These are phyloP conservation scores for Drosophila lowei DNA, from an alignment of 1,140 invertebrate species.

Conservation along the genomic window DNA sequence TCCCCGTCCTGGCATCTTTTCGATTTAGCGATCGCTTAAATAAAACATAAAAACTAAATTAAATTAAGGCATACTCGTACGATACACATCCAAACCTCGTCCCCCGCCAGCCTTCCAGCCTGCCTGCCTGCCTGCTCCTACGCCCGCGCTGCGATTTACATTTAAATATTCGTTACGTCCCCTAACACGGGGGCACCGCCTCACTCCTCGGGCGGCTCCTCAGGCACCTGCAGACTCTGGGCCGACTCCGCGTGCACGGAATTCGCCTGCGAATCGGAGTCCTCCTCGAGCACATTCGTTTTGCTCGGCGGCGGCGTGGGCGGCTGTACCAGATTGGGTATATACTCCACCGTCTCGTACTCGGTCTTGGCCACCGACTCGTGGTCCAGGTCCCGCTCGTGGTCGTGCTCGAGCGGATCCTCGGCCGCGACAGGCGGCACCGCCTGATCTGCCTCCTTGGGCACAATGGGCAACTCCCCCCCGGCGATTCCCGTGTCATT, in stretches of 20 bases:
- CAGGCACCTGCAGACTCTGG: slow-evolving; percentile 77
- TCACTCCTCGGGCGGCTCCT: slow-evolving; percentile 80
- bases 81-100: slow-evolving; percentile 52
- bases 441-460: slow-evolving; percentile 3
- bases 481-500: slow-evolving; percentile 32
- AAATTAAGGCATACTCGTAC: slow-evolving; percentile 64
- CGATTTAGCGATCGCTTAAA: slow-evolving; percentile 63
- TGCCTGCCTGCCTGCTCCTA: slow-evolving; percentile 11
- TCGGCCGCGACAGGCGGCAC: slow-evolving; percentile 1
- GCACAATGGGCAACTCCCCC: background rate
- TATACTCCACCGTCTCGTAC: slow-evolving; percentile 77
- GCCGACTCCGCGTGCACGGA: slow-evolving; percentile 80
- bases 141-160: slow-evolving; percentile 37
- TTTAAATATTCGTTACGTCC: slow-evolving; percentile 52
- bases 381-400: slow-evolving; percentile 47
- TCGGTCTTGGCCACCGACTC: slow-evolving; percentile 73
- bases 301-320: slow-evolving; percentile 52
- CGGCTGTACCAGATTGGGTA: slow-evolving; percentile 65
- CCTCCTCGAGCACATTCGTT: slow-evolving; percentile 71
- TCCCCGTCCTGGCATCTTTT: slow-evolving; percentile 3
- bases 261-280: slow-evolving; percentile 74
- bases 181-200: background rate
- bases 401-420: slow-evolving; percentile 11
- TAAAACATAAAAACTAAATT: slow-evolving; percentile 74
- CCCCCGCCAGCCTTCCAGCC: slow-evolving; percentile 2